Conservation (phyloP, 2,797 vertebrate genomes). For the Sebastes ruberrimus region DNA sequence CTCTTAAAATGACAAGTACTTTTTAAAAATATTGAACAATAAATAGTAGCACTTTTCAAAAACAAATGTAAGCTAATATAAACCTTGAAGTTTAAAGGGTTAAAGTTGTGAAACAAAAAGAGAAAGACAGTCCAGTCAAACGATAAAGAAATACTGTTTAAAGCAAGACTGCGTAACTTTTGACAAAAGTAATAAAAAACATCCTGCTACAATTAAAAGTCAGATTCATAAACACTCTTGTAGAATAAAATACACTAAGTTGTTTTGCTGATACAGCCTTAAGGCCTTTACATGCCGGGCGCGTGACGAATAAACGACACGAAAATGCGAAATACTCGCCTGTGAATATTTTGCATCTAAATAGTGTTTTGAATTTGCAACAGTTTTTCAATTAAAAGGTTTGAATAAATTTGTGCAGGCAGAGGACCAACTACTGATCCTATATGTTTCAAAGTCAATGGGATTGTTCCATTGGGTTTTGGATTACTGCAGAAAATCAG, state of each 20-base stretch:
- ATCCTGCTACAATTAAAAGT: neutral
- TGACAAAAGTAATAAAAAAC: neutral
- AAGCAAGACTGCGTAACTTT: neutral
- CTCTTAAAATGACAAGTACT: neutral
- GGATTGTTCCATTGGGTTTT: too few species aligned
- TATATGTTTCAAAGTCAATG: too few species aligned
- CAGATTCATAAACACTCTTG: neutral
- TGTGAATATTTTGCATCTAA: too few species aligned
- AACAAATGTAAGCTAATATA: neutral
- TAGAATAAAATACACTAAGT: neutral
- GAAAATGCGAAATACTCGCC: too few species aligned
- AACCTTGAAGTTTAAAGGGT: neutral
- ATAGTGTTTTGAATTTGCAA: too few species aligned
- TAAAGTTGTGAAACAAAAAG: neutral
- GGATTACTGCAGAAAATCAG: too few species aligned
- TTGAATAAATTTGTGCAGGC: too few species aligned
- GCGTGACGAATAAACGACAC: too few species aligned
- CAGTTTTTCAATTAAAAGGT: too few species aligned
- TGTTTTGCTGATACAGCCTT: neutral
- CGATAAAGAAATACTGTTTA: neutral
- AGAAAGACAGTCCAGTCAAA: neutral
- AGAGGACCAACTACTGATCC: too few species aligned
- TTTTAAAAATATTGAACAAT: neutral
- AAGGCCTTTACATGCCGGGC: too few species aligned
- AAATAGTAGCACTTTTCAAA: neutral